Evolutionary conservation across 2,797 vertebrate genomes (phyloP).

Genomic region (Tolypeutes matacus): DNA sequence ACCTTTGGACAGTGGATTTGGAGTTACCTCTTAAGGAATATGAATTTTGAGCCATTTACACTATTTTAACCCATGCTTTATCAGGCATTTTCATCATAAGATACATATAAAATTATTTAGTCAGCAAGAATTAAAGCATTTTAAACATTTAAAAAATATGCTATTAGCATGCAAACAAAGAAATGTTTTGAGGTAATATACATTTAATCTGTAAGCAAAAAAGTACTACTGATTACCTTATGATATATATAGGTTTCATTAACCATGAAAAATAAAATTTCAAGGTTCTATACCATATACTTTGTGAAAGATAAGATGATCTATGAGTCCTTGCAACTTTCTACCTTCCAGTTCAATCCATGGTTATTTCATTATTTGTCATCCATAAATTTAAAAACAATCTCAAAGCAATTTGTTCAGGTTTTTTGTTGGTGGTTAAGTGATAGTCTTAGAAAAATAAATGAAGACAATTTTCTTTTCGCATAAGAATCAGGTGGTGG

Average conservation of each 20-base stretch:
- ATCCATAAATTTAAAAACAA: slow-evolving; percentile 34
- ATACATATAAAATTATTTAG: background rate
- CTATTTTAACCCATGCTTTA: background rate
- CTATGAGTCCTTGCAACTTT: background rate
- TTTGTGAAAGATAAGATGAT: too few species aligned
- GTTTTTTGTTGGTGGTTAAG: background rate
- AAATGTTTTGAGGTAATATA: background rate
- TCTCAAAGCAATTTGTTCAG: background rate
- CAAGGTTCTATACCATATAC: background rate
- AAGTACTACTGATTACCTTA: background rate
- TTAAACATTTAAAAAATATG: background rate
- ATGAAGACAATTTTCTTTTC: background rate
- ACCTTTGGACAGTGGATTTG: background rate
- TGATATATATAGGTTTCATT: background rate
- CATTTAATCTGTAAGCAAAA: background rate
- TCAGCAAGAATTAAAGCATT: background rate
- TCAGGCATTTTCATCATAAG: background rate
- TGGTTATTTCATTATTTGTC: background rate
- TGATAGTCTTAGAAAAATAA: background rate
- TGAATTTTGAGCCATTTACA: background rate
- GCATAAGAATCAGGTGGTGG: background rate
- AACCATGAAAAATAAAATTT: background rate
- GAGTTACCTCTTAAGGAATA: background rate
- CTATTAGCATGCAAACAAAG: background rate
- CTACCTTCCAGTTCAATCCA: background rate